Evolutionary conservation across 2,888 invertebrate genomes (phyloP).

Genomic region (Nemurella pictetii): DNA sequence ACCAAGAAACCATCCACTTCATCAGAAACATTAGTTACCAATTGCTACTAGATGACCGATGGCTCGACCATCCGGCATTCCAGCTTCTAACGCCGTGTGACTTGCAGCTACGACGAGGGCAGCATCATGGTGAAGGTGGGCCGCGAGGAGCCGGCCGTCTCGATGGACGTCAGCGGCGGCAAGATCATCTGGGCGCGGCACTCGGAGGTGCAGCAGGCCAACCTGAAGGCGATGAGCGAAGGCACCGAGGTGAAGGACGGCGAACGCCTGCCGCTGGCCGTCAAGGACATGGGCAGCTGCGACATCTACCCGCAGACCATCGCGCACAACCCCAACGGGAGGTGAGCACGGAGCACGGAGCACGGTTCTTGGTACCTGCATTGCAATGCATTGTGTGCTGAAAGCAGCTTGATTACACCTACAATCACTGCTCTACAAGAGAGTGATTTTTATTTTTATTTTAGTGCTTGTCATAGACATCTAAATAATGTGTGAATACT

Average conservation of each 20-base stretch:
- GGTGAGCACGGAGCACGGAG: conserved; percentile 52
- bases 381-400: conserved; percentile 45
- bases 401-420: too few species aligned
- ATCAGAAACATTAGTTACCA: too few species aligned
- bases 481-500: too few species aligned
- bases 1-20: too few species aligned
- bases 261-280: conserved; percentile 87
- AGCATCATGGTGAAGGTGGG: conserved; percentile 95
- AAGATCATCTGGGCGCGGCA: conserved; percentile 99
- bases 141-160: conserved; percentile 97
- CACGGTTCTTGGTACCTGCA: conserved; percentile 43
- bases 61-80: not conserved
- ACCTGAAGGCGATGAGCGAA: conserved; percentile 82
- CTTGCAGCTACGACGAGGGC: conserved; percentile 94
- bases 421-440: too few species aligned
- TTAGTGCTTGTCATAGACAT: too few species aligned
- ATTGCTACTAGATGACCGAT: too few species aligned
- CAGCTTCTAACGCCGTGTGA: too few species aligned
- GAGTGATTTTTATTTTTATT: too few species aligned
- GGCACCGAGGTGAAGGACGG: conserved; percentile 84
- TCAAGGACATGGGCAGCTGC: conserved; percentile 99
- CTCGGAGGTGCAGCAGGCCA: conserved; percentile 96
- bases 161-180: conserved; percentile 97
- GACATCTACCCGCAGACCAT: conserved; percentile 99
- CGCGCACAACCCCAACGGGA: conserved; percentile 97